Evolutionary conservation across 2,113 vertebrate species (phyloP).

Genomic region (Ameiurus melas): DNA sequence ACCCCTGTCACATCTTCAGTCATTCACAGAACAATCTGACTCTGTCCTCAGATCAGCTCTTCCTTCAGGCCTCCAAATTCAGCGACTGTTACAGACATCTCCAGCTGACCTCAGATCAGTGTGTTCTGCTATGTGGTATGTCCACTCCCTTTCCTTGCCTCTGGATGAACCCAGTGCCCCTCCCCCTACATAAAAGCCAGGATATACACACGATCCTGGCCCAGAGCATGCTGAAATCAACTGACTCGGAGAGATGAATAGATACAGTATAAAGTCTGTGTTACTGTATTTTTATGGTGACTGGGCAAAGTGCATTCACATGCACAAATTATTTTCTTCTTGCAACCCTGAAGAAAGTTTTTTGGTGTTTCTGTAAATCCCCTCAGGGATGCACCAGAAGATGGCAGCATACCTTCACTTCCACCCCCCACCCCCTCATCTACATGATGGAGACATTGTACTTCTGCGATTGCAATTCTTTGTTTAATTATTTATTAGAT

Average conservation of each 20-base stretch:
- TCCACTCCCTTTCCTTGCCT: slow-evolving; percentile 33
- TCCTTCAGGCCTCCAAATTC: neutral
- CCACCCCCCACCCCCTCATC: neutral
- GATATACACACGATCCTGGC: neutral
- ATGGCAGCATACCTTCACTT: slow-evolving; percentile 30
- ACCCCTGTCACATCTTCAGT: neutral
- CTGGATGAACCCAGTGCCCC: slow-evolving; percentile 22
- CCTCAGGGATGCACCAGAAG: slow-evolving; percentile 31
- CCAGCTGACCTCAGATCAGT: slow-evolving; percentile 2
- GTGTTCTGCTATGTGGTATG: neutral
- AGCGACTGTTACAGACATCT: neutral
- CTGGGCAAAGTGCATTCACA: neutral
- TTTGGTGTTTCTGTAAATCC: neutral
- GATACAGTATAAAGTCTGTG: neutral
- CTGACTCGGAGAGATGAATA: neutral
- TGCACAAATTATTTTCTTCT: neutral
- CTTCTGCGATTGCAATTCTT: neutral
- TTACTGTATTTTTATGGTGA: neutral
- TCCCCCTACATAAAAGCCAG: neutral
- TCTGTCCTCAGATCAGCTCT: slow-evolving; percentile 11
- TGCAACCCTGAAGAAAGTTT: too few relatives aligned
- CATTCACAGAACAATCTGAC: neutral
- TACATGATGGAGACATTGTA: neutral
- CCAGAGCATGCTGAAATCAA: neutral
- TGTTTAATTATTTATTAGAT: neutral